phyloP scores from a whole-genome alignment of 2,888 invertebrate genomes.

The Eustalomyia histrio region DNA sequence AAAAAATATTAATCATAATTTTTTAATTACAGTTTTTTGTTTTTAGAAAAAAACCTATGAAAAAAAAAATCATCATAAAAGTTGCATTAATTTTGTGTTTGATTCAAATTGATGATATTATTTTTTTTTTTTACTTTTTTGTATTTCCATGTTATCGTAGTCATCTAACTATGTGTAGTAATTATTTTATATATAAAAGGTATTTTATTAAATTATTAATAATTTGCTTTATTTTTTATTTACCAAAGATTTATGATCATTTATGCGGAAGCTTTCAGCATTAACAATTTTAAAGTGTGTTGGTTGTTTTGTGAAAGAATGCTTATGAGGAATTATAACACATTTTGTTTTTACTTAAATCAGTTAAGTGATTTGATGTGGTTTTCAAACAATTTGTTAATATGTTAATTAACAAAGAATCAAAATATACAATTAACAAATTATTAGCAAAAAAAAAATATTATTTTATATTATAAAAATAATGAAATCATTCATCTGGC shows the following conservation, averaged over 20 bases:
- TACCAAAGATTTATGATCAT: constrained; percentile 50
- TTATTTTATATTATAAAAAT: no score
- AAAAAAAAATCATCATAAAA: constrained; percentile 56
- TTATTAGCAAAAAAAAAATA: background rate
- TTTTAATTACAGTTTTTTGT: no score
- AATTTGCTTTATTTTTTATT: constrained; percentile 50
- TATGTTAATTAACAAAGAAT: background rate
- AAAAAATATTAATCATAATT: constrained; percentile 46
- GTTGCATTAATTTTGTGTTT: constrained; percentile 62
- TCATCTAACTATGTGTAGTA: constrained; percentile 13
- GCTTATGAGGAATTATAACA: constrained; percentile 6
- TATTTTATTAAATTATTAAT: constrained; percentile 51
- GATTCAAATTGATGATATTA: constrained; percentile 9
- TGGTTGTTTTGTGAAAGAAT: background rate
- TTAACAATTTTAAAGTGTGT: background rate
- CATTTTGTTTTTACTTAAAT: background rate
- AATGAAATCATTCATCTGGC: no score
- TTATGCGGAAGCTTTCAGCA: constrained; percentile 56
- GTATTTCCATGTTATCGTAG: constrained; percentile 8
- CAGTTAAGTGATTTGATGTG: constrained; percentile 13
- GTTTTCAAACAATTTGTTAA: background rate
- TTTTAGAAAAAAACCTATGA: background rate
- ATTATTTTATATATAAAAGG: constrained; percentile 16
- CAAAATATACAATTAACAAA: background rate
- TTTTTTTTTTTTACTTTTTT: constrained; percentile 16